Evolutionary conservation across 1,140 invertebrate species (phyloP).

Genomic region (Drosophila ambigua): DNA sequence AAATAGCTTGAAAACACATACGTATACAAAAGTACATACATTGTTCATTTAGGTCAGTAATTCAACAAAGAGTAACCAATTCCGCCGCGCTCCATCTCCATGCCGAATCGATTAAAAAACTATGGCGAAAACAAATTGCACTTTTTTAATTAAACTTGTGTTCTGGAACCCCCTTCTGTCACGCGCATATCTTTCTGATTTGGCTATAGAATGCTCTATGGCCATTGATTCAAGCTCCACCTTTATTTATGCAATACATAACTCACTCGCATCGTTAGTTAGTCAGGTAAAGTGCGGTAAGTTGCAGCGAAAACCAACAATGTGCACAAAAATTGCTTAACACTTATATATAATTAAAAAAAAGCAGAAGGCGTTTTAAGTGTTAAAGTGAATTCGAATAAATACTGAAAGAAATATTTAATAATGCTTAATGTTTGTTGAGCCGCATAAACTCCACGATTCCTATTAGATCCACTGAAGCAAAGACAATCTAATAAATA

Average conservation of each 20-base stretch:
- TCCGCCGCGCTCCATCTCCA: background rate
- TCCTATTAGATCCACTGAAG: too few relatives aligned
- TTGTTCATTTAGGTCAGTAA: too few relatives aligned
- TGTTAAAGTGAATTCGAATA: too few relatives aligned
- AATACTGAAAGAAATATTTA: too few relatives aligned
- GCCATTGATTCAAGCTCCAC: constrained; percentile 1
- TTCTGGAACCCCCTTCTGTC: constrained; percentile 1
- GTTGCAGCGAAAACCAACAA: background rate
- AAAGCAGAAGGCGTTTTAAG: too few relatives aligned
- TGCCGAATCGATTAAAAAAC: constrained; percentile 38
- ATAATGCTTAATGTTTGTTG: too few relatives aligned
- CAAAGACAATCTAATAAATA: too few relatives aligned
- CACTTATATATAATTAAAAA: too few relatives aligned
- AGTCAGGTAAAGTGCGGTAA: background rate
- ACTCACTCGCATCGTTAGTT: constrained; percentile 14
- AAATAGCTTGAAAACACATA: background rate
- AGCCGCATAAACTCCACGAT: too few relatives aligned
- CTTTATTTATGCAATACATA: constrained; percentile 23
- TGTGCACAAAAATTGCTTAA: too few relatives aligned
- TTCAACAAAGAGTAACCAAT: constrained; percentile 8
- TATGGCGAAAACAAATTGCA: constrained; percentile 53
- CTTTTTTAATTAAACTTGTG: constrained; percentile 63
- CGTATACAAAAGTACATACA: background rate
- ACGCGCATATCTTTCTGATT: constrained; percentile 11
- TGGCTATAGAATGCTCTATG: constrained; percentile 13